Base-by-base conservation (phyloP, 1,140 invertebrate species). In the Eueides isabella region DNA sequence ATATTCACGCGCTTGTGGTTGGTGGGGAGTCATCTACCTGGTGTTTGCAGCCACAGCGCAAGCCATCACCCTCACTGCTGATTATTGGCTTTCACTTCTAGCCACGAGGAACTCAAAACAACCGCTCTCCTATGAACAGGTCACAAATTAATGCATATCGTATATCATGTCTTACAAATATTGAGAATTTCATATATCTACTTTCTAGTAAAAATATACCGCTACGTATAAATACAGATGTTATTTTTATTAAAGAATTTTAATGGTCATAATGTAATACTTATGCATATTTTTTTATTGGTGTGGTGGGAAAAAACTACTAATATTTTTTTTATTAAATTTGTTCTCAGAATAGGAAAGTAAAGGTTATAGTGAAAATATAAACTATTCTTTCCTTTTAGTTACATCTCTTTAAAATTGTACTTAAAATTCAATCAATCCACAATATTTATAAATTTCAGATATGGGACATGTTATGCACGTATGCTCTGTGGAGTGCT, bases 31-130 rank as follows among this genome's bases (percentile, higher is more conserved):
- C 29, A 69, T 72, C 71, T 90, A 85, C 76, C 82, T 82, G 77
- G 70, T 72, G 44, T 78, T 85, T 16, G 91, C 89, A n/a, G 79
- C 74, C 9, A 68, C 74, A 7, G 80, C 86, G 71, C 91, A 90
- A 72, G 83, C 75, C 19, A 72, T 91, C 11, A 80, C 84, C 9
- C 30, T 90, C 6, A 82, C 81, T 14, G 86, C 89, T 16, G 91
- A 92, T 75, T 90, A 80, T 69, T 92, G 91, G 87, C 85, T 91
- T n/a, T 83, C 87, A 0, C 71, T 72, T 61, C 75, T 83, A 30
- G 84, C 87, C n/a, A 64, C 80, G 0, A 35, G 77, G 7, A 88
- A 84, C 55, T 66, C 78, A 4, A 64, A 68, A 0, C 64, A 35
- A 19, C 44, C 76, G 1, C 76, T 89, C 11, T 77, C 75, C 16